Base-by-base conservation (phyloP, 1,140 invertebrate species). In the Drosophila ananassae region DNA sequence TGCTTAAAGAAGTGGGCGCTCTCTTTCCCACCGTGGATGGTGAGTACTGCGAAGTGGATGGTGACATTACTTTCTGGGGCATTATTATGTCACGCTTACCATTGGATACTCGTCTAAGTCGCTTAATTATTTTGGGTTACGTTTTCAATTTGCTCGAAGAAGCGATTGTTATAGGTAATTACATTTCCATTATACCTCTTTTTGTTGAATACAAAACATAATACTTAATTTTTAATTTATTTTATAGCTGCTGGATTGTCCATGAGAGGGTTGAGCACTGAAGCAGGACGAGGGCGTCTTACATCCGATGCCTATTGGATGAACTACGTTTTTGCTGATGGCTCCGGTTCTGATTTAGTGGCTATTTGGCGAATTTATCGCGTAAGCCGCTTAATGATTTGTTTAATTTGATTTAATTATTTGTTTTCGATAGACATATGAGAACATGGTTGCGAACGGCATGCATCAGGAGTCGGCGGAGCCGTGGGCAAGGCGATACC, bases 1-100 rank as follows among this genome's bases (percentile, higher is more conserved):
- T 95, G 34, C 92, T 99, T 0, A 99, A 99, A 93, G 97, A 98
- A 93, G 95, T 94, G 9, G 96, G 96, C 5, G 96, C 94, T 0
- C 79, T 99, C 2, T 93, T 95, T 22, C 93, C 94, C 34, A 94
- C 92, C 0, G 69, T 93, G 13, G 92, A 93, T 48, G 94, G 92
- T 0, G 64, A 92, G n/a, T 92, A 93, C 67, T 92, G 93, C 44
- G 81, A 91, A 10, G 92, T 94, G 37, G 98, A 99, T 92, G 98
- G 98, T n/a, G 96, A 98, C 62, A 79, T 99, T 10, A 99, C 98
- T 0, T 96, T 95, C 91, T 92, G 99, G 64, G 98, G 98, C 1
- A 93, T 92, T 28, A 93, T 99, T 0, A 96, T 99, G 95, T 95
- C 96, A 0, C 91, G 92, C 47, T 92, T 99, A 37, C 98, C 98